Conservation (phyloP, 1,140 invertebrate genomes). For the Zaprionus davidi region DNA sequence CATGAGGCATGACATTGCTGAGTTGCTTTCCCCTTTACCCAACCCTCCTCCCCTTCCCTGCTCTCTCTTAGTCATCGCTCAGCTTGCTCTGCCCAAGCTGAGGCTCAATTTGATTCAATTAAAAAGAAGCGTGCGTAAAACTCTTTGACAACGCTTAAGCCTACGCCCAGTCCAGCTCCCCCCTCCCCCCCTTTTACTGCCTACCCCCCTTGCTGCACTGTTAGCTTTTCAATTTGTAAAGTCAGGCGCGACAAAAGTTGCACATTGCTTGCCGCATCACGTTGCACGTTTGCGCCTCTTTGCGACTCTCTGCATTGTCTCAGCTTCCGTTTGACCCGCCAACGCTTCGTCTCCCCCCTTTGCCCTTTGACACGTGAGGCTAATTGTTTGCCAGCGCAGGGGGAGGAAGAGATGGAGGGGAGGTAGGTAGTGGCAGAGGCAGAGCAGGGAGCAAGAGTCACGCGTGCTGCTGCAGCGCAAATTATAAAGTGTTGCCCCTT, state of each 20-base stretch:
- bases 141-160: constrained; percentile 52
- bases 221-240: constrained; percentile 38
- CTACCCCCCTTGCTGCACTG: constrained; percentile 2
- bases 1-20: constrained; percentile 60
- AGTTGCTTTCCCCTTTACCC: not conserved
- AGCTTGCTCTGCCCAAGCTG: constrained; percentile 29
- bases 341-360: not conserved
- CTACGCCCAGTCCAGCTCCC: not conserved
- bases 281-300: constrained; percentile 48
- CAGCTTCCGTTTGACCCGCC: constrained; percentile 17
- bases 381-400: constrained; percentile 60
- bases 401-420: no score
- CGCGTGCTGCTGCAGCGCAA: constrained; percentile 61
- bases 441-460: constrained; percentile 11
- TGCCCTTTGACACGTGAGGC: constrained; percentile 78
- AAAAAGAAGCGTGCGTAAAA: constrained; percentile 61
- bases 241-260: constrained; percentile 70
- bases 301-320: constrained; percentile 51
- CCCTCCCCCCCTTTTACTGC: not conserved
- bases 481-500: constrained; percentile 73
- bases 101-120: constrained; percentile 80
- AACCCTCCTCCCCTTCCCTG: not conserved
- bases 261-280: constrained; percentile 72
- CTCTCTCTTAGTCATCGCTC: not conserved
- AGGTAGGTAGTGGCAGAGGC: not conserved